Base-by-base conservation (phyloP, 2,797 vertebrate genomes). In the Decapterus maruadsi region DNA sequence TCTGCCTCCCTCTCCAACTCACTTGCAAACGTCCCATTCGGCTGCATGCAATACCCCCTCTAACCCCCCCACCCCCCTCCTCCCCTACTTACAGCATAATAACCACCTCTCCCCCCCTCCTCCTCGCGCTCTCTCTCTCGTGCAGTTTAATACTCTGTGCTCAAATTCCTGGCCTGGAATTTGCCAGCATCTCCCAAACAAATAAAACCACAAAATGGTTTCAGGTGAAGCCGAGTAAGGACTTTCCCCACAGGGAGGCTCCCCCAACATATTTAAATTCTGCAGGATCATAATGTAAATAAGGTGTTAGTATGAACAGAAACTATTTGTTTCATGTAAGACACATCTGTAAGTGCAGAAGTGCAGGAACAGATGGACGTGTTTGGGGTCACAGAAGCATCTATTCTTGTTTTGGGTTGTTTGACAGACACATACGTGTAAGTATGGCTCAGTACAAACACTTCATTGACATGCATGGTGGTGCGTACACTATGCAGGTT, bases 111-210 rank as follows among this genome's bases (percentile, higher is more conserved):
- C 11, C 29, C 16, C 46, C 26, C 17, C 48, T 1, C 22, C 34
- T 40, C 17, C 38, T 58, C 40, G 20, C 48, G 42, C 11, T 54
- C 46, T 58, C 73, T 68, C 57, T 54, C 74, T 42, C 22, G 17
- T 78, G 89, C n/a, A 63, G 85, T 91, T 88, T 68, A 76, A 88
- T 86, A 86, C 83, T 42, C 61, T 51, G 69, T 51, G 82, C 85
- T 90, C 64, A 75, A 57, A 91, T 89, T 91, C 87, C 88, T 74
- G 51, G 80, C 60, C 75, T 78, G 83, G 86, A 90, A 90, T 93
- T 87, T 85, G 82, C 83, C 81, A 80, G 72, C 85, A 86, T 89
- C 88, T 89, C 83, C 87, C 87, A 87, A 91, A 93, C 87, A 91
- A 92, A 90, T 88, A 74, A 87, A 90, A 73, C 87, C 81, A 46